Base-by-base conservation (phyloP, 2,888 invertebrate species). In the Cerastis rubricosa region DNA sequence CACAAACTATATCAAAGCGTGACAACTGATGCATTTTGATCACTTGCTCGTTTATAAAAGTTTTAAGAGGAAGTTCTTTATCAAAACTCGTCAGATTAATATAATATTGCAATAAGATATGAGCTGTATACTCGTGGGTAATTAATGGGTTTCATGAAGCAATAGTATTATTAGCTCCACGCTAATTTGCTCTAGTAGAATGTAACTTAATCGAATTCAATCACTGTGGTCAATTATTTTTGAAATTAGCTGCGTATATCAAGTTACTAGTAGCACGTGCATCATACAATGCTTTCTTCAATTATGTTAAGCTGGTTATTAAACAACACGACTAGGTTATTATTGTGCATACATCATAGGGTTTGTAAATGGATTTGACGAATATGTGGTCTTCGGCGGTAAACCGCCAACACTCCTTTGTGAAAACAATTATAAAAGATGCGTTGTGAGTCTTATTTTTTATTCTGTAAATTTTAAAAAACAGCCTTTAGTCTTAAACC, bases 131-230 rank as follows among this genome's bases (percentile, higher is more conserved):
- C 54, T 43, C 43, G 25, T 64, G 14, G 64, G 47, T 54, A 66
- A 61, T 71, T 67, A 68, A 49, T 54, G 7, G 22, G 11, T 51
- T 73, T 54, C 25, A 57, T 84, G 51, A 12, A 64, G 6, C 49
- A 68, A 25, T 17, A 75, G 22, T 8, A 69, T 66, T 68, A 45
- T 35, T 54, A 57, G 43, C 25, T 85, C 35, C 64, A 85, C 76
- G 76, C 71, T 65, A 71, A 81, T 85, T 74, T 81, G 80, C 63
- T 59, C 51, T 29, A 40, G 61, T 63, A 57, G 45, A 84, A 80
- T 71, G 65, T 74, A 43, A 73, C 25, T 22, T 64, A 65, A 81
- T 51, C 45, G 63, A 40, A 85, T 61, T 54, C 51, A 71, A 71
- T 71, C 59, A 54, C 17, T 57, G 35, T 67, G 57, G 17, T n/a